A percentile compares a stretch with the other conserved stretches of the same genome.
Conservation (phyloP, 2,888 invertebrate genomes). For the Rapana venosa region DNA sequence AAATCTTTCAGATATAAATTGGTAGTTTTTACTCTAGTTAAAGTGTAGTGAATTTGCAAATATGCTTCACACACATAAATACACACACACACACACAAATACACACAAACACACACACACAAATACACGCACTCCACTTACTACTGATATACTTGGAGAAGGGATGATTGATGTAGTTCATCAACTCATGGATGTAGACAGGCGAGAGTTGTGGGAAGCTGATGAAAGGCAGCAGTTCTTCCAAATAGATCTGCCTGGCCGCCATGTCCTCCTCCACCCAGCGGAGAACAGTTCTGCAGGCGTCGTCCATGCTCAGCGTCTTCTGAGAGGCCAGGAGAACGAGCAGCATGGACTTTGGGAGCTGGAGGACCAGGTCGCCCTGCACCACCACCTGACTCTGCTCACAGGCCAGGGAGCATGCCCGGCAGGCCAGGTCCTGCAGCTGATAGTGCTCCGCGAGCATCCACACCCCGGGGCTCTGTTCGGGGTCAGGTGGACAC, state of each 20-base stretch:
- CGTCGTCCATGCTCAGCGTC: conserved; percentile 23
- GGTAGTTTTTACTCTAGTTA: too few relatives aligned
- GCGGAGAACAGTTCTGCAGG: conserved; percentile 11
- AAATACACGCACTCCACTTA: too few relatives aligned
- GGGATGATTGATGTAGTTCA: background rate
- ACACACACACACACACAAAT: too few relatives aligned
- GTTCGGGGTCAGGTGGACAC: background rate
- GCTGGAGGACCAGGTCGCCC: conserved; percentile 7
- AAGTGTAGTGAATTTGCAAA: too few relatives aligned
- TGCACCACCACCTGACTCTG: background rate
- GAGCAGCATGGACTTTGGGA: conserved; percentile 38
- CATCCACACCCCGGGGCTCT: background rate
- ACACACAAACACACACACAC: too few relatives aligned
- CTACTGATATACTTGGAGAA: background rate
- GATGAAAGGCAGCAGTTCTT: conserved; percentile 39
- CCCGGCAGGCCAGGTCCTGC: background rate
- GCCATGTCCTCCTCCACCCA: conserved; percentile 39
- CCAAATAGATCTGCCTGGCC: conserved; percentile 16
- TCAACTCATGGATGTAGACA: conserved; percentile 32
- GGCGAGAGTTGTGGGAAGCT: conserved; percentile 43
- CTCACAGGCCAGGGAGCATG: background rate
- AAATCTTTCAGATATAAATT: too few relatives aligned
- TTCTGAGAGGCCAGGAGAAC: conserved; percentile 9
- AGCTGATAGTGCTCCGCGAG: conserved; percentile 30
- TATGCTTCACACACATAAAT: too few relatives aligned